These are phyloP conservation scores for Bucco capensis DNA, from an alignment of 2,113 vertebrate species.

Conservation along the genomic window DNA sequence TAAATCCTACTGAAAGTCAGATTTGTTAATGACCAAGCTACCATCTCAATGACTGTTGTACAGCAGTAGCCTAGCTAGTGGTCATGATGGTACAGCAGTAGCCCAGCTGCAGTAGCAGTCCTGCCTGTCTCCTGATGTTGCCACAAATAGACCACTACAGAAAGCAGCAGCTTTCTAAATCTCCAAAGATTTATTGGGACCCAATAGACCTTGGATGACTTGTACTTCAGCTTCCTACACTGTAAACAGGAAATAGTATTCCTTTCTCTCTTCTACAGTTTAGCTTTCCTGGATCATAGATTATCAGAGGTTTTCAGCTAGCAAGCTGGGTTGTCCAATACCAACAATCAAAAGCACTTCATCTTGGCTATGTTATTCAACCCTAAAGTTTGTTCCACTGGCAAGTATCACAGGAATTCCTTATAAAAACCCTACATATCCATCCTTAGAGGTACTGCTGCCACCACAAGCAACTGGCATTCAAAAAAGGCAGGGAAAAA, in stretches of 20 bases:
- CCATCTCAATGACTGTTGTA: not conserved
- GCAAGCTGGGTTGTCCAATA: not conserved
- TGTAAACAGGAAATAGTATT: not conserved
- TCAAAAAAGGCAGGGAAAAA: not conserved
- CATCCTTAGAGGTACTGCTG: not conserved
- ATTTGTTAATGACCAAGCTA: not conserved
- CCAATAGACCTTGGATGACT: not conserved
- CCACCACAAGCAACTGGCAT: not conserved
- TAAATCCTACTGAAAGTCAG: not conserved
- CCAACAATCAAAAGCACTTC: not conserved
- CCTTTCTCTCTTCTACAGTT: not conserved
- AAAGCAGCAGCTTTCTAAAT: not conserved
- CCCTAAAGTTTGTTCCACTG: not conserved
- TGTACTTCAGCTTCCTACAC: not conserved
- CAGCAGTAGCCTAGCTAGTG: not conserved
- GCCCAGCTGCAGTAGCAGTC: not conserved
- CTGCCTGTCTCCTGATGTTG: not conserved
- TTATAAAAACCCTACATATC: not conserved
- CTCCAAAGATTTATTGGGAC: too few relatives aligned
- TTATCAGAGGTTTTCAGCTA: not conserved
- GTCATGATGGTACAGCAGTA: rapidly evolving
- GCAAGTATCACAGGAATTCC: not conserved
- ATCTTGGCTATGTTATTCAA: not conserved
- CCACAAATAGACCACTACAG: not conserved
- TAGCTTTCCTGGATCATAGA: not conserved